Base-by-base conservation (phyloP, 2,888 invertebrate species). In the Melitaea athalia region DNA sequence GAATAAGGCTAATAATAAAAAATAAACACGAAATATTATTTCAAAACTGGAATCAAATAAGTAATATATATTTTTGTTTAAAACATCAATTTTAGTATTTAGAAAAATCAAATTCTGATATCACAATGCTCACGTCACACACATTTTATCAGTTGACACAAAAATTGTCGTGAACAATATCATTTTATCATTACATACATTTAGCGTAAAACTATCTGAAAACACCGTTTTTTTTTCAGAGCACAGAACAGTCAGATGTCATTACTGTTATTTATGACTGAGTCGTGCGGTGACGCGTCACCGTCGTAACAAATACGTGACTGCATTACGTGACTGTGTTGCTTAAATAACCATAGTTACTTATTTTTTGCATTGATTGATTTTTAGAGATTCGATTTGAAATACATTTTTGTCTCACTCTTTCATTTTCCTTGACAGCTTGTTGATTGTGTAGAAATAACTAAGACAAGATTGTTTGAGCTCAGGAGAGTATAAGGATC, bases 241-340 rank as follows among this genome's bases (percentile, higher is more conserved):
- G 55, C 62, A 68, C 65, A 63, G 59, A 60, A 85, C 86, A 86
- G 86, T 86, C 86, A 85, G 86, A 86, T 86, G 87, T 89, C 91
- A 88, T 91, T 90, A 90, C 86, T 77, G 85, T 87, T 89, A 89
- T 91, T 89, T 89, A 91, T 87, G 88, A 84, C 84, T 78, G 77
- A 80, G 77, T 79, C 87, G 87, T 86, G 86, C 67, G 80, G 81
- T 76, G 85, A 84, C 86, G 81, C 77, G 76, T 79, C 68, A 69
- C 70, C 63, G 66, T 61, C 52, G 64, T 4, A n/a, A 63, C 52
- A 52, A 57, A 59, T 69, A 78, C 79, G 79, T 79, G 79, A 76
- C 72, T 60, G 59, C 61, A 67, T 69, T 74, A 52, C 68, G 43
- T 62, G 79, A 76, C 72, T 59, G 55, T 63, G 65, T 69, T 74